Conservation (phyloP, 2,113 vertebrate genomes). For the Diadophis punctatus region DNA sequence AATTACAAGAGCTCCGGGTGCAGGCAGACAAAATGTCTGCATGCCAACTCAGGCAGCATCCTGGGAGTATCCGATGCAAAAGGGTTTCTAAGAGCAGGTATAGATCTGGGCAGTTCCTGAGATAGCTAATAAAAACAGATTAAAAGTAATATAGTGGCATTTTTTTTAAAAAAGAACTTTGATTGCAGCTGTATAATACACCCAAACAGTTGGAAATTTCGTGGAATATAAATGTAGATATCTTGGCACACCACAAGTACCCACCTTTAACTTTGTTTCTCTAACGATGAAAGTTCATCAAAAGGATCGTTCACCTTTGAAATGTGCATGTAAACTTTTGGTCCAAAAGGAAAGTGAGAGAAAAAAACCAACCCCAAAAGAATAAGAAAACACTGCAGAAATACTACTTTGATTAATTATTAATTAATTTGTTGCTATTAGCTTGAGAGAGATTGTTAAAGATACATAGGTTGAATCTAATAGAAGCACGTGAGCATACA, state of each 20-base stretch:
- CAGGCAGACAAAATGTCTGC: constrained; percentile 12
- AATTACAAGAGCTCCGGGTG: neutral
- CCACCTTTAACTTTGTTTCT: neutral
- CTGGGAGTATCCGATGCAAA: neutral
- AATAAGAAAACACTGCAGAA: constrained; percentile 6
- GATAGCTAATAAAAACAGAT: neutral
- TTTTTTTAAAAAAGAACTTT: neutral
- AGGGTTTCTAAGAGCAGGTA: neutral
- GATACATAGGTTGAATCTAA: neutral
- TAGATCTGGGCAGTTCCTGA: neutral
- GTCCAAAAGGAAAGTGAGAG: neutral
- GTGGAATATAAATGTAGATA: neutral
- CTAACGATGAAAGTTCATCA: constrained; percentile 55
- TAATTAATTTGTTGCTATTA: neutral
- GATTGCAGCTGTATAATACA: neutral
- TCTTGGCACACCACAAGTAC: neutral
- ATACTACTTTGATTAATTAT: neutral
- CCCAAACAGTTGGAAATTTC: neutral
- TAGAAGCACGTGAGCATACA: neutral
- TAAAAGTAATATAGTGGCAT: neutral
- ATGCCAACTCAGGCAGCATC: neutral
- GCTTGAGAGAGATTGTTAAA: constrained; percentile 35
- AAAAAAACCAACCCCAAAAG: neutral
- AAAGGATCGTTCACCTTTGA: constrained; percentile 41
- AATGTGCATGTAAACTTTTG: constrained; percentile 39